Base-by-base conservation (phyloP, 2,113 vertebrate genomes). In the Mixornis gularis region DNA sequence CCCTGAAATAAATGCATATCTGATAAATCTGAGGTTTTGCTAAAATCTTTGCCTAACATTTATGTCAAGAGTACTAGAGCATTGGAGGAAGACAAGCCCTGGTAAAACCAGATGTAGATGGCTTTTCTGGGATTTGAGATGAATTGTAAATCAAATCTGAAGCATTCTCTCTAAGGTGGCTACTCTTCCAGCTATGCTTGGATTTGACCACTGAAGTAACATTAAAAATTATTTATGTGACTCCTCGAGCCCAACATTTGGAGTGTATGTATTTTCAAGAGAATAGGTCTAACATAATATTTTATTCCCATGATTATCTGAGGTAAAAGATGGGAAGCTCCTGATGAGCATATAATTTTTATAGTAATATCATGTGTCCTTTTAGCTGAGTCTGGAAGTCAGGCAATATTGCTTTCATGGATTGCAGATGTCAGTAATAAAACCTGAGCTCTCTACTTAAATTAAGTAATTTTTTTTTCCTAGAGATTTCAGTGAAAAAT, bases 201-300 rank as follows among this genome's bases (percentile, higher is more conserved):
- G 2, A 68, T 82, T 91, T 30, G 17, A 41, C 66, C 58, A 34
- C 29, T 76, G 30, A 53, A 70, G 11, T 21, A 68, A 62, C 13
- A 70, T n/a, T 29, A 63, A 73, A 85, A 58, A 59, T 41, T 53
- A 29, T 70, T 78, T 64, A 32, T 68, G 20, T 40, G 22, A 36
- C 10, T 48, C 5, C 38, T 69, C 0, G 0, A 46, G 27, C 8
- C 17, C 10, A 30, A 4, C 2, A 10, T 52, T 89, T 64, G 40
- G 21, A 85, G 34, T 15, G 9, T 24, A 56, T 41, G 3, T 18
- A 58, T 82, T 85, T 94, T 78, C 43, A 63, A 58, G 17, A 83
- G 30, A 69, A 34, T 24, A 63, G 1, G 4, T 25, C 13, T 48
- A 68, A 70, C 48, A 19, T 21, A 74, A 30, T 58, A 38, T 58